Evolutionary conservation across 1,140 invertebrate genomes (phyloP).

Genomic region (Bombus haemorrhoidalis): DNA sequence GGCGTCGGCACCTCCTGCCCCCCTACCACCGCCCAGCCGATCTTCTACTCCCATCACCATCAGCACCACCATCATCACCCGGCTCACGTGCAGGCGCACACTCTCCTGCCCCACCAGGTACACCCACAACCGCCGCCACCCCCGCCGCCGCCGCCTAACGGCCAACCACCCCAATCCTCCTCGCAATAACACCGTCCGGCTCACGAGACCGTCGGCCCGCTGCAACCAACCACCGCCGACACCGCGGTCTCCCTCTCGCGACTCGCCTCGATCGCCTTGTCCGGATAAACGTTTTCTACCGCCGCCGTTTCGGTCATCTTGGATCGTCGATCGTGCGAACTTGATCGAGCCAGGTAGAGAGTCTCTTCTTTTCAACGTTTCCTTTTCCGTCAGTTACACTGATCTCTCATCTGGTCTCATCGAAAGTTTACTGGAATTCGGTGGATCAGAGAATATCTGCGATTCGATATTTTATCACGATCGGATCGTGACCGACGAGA

Average conservation of each 20-base stretch:
- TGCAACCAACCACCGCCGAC: slow-evolving; percentile 35
- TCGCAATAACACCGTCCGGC: slow-evolving; percentile 78
- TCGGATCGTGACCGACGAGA: too few species aligned
- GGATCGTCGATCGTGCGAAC: neutral
- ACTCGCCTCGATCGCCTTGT: slow-evolving; percentile 46
- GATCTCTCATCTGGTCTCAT: too few species aligned
- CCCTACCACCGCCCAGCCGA: slow-evolving; percentile 76
- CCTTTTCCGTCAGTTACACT: neutral
- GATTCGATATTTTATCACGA: neutral
- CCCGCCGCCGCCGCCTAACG: slow-evolving; percentile 77
- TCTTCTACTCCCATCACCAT: slow-evolving; percentile 82
- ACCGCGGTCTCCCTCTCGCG: slow-evolving; percentile 30
- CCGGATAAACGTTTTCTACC: slow-evolving; percentile 33
- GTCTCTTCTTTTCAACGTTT: neutral
- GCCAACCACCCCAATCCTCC: slow-evolving; percentile 70
- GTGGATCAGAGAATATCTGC: neutral
- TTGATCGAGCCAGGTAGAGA: neutral
- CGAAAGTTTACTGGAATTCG: neutral
- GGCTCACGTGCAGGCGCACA: slow-evolving; percentile 78
- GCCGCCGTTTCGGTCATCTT: neutral
- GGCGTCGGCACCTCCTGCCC: slow-evolving; percentile 74
- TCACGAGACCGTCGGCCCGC: slow-evolving; percentile 58
- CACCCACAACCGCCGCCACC: slow-evolving; percentile 78
- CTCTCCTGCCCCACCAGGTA: slow-evolving; percentile 78
- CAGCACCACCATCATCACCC: slow-evolving; percentile 80